These are phyloP conservation scores for Ascaphus truei DNA, from an alignment of 2,113 vertebrate species.

Conservation along the genomic window DNA sequence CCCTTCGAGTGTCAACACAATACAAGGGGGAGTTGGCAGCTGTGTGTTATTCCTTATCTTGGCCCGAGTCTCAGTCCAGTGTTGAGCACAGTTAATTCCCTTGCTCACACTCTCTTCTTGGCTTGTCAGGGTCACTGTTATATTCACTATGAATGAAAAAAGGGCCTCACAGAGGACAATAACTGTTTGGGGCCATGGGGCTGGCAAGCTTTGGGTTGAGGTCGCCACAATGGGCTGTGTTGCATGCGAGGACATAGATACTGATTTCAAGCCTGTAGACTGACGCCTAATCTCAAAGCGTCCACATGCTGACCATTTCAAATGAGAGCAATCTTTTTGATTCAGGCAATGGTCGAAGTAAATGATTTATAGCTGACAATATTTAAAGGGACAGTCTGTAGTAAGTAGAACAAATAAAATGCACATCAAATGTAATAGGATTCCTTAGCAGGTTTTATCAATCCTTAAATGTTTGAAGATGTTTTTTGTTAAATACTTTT, in stretches of 20 bases:
- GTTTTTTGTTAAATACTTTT: no score
- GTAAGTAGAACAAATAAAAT: no score
- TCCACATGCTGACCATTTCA: no score
- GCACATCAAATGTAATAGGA: no score
- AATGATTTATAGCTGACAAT: no score
- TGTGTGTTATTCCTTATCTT: background rate
- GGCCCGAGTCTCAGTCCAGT: slow-evolving; percentile 4
- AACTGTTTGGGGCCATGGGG: background rate
- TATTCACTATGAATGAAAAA: slow-evolving; percentile 6
- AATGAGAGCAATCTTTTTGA: no score
- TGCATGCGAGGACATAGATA: background rate
- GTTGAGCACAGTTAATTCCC: background rate
- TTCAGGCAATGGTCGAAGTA: no score
- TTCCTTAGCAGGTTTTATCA: no score
- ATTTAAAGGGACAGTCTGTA: no score
- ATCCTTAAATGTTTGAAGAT: no score
- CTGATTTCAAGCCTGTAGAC: background rate
- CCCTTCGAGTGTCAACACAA: background rate
- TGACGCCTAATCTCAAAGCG: background rate
- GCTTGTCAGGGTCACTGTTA: background rate
- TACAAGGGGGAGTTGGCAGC: slow-evolving; percentile 4
- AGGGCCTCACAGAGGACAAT: slow-evolving; percentile 10
- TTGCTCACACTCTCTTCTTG: background rate
- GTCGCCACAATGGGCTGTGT: background rate
- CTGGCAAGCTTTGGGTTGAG: background rate